Evolutionary conservation across 2,113 vertebrate species (phyloP).

Genomic region (Panthera leo): DNA sequence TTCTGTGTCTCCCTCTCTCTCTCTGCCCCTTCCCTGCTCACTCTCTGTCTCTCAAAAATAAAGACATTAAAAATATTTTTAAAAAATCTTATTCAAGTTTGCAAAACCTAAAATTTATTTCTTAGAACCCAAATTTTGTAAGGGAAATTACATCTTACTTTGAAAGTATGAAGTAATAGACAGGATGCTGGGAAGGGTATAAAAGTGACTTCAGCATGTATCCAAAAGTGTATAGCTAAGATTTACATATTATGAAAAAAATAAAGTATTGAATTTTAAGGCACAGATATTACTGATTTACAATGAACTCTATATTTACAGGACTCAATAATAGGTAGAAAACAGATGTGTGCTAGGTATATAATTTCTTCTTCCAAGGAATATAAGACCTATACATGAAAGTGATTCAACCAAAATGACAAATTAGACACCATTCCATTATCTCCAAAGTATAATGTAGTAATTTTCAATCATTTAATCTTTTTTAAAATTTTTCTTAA

Average conservation of each 20-base stretch:
- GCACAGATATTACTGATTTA: background rate
- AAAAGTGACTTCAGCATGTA: background rate
- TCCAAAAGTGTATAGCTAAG: background rate
- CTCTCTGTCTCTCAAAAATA: too few species aligned
- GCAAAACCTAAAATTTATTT: background rate
- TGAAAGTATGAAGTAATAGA: background rate
- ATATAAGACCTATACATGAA: background rate
- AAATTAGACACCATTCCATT: background rate
- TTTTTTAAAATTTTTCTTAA: background rate
- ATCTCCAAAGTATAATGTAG: background rate
- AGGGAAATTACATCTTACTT: background rate
- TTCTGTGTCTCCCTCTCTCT: too few species aligned
- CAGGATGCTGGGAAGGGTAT: background rate
- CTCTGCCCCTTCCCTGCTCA: too few species aligned
- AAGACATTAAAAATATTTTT: too few species aligned
- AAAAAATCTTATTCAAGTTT: background rate
- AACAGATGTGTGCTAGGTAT: background rate
- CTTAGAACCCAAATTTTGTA: background rate
- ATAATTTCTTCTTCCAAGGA: background rate
- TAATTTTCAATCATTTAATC: background rate
- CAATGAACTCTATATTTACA: background rate
- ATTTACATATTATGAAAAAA: background rate
- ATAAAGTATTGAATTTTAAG: background rate
- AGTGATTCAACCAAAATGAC: background rate
- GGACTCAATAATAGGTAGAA: background rate